These are phyloP conservation scores for Lycodopsis pacificus DNA, from an alignment of 2,797 vertebrate genomes.

Conservation along the genomic window DNA sequence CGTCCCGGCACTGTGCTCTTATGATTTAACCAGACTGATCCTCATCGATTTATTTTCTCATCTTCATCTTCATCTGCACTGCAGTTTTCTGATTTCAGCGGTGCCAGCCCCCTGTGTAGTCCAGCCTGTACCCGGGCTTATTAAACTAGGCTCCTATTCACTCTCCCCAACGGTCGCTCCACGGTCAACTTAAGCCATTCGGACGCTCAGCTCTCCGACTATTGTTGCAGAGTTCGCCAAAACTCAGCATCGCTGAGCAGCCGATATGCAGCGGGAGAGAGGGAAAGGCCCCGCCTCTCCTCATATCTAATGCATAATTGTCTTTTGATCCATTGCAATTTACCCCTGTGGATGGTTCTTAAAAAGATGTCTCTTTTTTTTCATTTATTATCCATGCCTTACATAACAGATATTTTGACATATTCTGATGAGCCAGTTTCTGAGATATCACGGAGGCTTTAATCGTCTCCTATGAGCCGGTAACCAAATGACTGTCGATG, in stretches of 20 bases:
- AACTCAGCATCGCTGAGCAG: constrained; percentile 55
- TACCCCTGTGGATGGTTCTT: constrained; percentile 78
- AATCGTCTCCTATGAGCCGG: constrained; percentile 65
- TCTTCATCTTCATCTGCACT: constrained; percentile 75
- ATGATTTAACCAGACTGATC: constrained; percentile 60
- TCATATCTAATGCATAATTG: constrained; percentile 82
- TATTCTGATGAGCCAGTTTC: constrained; percentile 74
- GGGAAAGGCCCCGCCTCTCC: constrained; percentile 57
- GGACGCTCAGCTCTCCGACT: constrained; percentile 54
- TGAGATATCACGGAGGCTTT: constrained; percentile 63
- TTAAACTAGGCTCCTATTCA: constrained; percentile 81
- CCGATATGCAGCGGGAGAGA: constrained; percentile 53
- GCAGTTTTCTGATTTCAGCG: constrained; percentile 71
- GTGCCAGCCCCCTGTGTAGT: constrained; percentile 80
- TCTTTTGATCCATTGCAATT: constrained; percentile 84
- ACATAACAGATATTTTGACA: constrained; percentile 79
- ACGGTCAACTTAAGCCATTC: constrained; percentile 76
- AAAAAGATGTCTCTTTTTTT: constrained; percentile 62
- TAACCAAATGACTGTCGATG: constrained; percentile 50
- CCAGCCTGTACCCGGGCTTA: constrained; percentile 79
- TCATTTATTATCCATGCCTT: constrained; percentile 82
- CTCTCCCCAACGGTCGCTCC: constrained; percentile 68
- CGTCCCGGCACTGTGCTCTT: constrained; percentile 40
- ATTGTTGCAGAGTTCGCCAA: constrained; percentile 67
- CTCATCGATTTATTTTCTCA: constrained; percentile 56